A percentile compares a stretch with the other conserved stretches of the same genome.
These are phyloP conservation scores for Anomalospiza imberbis DNA, from an alignment of 2,797 vertebrate species.

Conservation along the genomic window DNA sequence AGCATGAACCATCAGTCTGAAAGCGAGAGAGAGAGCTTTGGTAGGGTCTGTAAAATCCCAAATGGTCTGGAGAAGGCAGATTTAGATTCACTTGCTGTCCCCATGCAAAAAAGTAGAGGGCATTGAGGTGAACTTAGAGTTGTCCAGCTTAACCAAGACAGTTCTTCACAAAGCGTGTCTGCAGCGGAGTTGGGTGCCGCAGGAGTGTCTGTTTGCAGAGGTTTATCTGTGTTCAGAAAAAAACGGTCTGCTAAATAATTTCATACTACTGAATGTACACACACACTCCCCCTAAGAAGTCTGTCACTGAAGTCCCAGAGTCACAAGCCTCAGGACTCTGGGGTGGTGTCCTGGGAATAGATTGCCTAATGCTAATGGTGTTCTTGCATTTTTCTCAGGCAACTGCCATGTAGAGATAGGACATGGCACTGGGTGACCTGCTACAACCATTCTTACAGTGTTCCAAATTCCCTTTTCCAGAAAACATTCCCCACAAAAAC, in stretches of 20 bases:
- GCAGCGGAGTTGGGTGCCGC: background rate
- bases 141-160: background rate
- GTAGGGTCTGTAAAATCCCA: background rate
- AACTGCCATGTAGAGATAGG: background rate
- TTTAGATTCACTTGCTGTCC: background rate
- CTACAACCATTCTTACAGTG: background rate
- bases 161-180: fast-evolving
- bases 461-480: background rate
- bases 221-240: background rate
- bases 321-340: background rate
- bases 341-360: background rate
- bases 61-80: background rate
- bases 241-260: background rate
- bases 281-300: background rate
- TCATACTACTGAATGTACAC: background rate
- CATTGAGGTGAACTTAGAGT: background rate
- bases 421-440: background rate
- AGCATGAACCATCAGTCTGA: background rate
- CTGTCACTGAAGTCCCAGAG: background rate
- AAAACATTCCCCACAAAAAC: background rate
- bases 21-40: background rate
- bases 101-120: background rate
- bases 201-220: background rate
- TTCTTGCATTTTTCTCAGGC: background rate
- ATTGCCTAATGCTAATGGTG: background rate